Percentiles rank a stretch among this genome's conserved stretches.
These are phyloP conservation scores for Aspidiotus rigidus DNA, from an alignment of 2,888 invertebrate genomes.

Conservation along the genomic window DNA sequence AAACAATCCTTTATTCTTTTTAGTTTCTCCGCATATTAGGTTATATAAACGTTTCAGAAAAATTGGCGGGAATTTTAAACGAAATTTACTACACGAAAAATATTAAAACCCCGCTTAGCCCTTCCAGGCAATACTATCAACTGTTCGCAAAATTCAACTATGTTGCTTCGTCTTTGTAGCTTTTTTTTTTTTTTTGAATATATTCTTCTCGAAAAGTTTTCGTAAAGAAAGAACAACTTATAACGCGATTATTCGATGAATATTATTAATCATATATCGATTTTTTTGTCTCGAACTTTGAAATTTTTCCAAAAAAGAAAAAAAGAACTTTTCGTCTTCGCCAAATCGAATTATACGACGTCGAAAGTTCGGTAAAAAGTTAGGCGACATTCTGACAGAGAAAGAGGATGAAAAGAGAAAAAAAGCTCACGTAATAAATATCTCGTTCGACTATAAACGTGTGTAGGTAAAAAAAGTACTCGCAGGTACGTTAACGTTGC, in stretches of 20 bases:
- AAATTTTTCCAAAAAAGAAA: not conserved
- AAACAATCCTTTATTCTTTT: no score
- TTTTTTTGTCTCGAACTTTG: not conserved
- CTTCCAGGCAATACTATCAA: not conserved
- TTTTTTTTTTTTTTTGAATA: no score
- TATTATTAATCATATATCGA: conserved; percentile 1
- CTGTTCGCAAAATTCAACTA: not conserved
- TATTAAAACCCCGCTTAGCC: no score
- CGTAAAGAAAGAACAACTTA: not conserved
- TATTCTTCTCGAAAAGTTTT: no score
- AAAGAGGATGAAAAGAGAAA: not conserved
- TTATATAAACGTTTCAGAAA: not conserved
- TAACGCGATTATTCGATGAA: conserved; percentile 2
- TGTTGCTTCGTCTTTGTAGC: not conserved
- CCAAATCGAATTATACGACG: not conserved
- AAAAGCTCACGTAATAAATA: not conserved
- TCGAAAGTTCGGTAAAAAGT: not conserved
- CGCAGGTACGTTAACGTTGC: not conserved
- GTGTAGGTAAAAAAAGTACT: not conserved
- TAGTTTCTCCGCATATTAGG: no score
- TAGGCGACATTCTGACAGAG: not conserved
- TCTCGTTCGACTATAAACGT: not conserved
- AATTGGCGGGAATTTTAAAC: conserved; percentile 2
- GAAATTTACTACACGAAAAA: not conserved
- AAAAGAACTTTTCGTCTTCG: not conserved